A percentile compares a stretch with the other conserved stretches of the same genome.
phyloP scores from a whole-genome alignment of 2,888 invertebrate genomes.

The Rosalia funebris region DNA sequence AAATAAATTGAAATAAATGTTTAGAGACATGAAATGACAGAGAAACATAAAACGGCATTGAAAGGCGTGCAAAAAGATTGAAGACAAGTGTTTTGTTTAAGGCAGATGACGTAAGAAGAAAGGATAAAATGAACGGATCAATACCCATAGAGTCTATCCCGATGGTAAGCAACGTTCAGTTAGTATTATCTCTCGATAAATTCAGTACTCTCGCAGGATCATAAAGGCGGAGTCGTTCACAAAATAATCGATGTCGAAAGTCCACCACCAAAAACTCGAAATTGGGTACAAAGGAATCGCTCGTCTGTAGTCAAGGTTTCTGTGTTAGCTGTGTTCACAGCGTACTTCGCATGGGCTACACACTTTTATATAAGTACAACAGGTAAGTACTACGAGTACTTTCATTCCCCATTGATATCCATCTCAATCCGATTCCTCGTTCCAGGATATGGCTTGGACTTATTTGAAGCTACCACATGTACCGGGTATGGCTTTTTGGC shows the following conservation, averaged over 20 bases:
- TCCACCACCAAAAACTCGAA: not conserved
- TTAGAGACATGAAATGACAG: too few species aligned
- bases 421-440: not conserved
- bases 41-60: too few species aligned
- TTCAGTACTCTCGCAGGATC: not conserved
- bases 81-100: too few species aligned
- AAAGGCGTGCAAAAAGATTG: too few species aligned
- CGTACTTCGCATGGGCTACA: constrained; percentile 55
- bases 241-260: constrained; percentile 13
- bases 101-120: too few species aligned
- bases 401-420: too few species aligned
- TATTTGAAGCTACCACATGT: constrained; percentile 38
- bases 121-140: not conserved
- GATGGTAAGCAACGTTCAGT: constrained; percentile 10
- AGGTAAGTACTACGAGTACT: constrained; percentile 42
- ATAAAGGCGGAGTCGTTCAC: not conserved
- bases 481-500: constrained; percentile 48
- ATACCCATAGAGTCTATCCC: not conserved
- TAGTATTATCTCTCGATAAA: too few species aligned
- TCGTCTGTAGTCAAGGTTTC: not conserved
- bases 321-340: constrained; percentile 34
- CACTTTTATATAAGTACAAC: constrained; percentile 43
- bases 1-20: too few species aligned
- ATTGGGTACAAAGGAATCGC: constrained; percentile 1
- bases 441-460: constrained; percentile 32